Evolutionary conservation across 2,113 vertebrate genomes (phyloP).

Genomic region (Vicugna pacos): DNA sequence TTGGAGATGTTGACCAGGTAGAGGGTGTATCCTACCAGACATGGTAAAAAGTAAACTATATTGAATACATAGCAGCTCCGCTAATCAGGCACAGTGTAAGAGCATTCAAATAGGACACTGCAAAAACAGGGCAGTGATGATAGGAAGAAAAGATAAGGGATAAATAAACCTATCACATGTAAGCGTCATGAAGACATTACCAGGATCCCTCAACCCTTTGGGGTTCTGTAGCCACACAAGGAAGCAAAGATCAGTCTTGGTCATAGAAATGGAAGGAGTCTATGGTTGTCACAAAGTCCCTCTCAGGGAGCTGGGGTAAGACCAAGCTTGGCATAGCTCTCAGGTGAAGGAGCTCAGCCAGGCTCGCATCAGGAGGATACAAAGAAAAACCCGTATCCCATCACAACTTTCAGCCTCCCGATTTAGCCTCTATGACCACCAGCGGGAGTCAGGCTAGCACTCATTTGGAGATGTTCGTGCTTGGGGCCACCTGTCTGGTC

Average conservation of each 20-base stretch:
- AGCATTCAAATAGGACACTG: background rate
- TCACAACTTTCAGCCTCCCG: background rate
- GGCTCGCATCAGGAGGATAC: background rate
- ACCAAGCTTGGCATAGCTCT: rapidly evolving
- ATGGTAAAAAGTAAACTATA: background rate
- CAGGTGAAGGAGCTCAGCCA: background rate
- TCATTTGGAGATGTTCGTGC: no score
- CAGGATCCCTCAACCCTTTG: background rate
- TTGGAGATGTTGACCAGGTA: background rate
- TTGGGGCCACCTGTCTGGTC: background rate
- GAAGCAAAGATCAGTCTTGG: background rate
- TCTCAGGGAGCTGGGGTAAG: no score
- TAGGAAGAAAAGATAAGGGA: background rate
- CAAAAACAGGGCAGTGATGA: background rate
- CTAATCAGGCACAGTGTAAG: background rate
- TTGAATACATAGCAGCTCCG: background rate
- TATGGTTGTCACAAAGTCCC: background rate
- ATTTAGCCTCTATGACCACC: background rate
- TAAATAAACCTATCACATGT: background rate
- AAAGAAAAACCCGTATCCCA: background rate
- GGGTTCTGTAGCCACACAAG: background rate
- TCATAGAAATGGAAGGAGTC: background rate
- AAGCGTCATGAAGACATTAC: background rate
- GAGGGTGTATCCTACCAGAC: no score
- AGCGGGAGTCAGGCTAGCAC: background rate